Base-by-base conservation (phyloP, 2,888 invertebrate species). In the Sesamia inferens region DNA sequence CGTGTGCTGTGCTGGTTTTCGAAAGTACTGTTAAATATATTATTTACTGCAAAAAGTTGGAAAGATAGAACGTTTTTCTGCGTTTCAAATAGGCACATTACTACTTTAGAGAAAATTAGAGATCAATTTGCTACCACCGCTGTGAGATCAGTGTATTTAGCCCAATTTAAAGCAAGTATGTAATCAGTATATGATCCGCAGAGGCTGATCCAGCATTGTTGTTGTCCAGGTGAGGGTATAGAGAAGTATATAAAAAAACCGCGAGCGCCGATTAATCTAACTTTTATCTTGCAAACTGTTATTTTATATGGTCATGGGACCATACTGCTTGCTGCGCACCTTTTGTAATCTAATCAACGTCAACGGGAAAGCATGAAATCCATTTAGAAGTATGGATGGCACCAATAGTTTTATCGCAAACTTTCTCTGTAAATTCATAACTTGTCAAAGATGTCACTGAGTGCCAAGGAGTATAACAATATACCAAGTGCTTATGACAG, bases 1-100 rank as follows among this genome's bases (percentile, higher is more conserved):
- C 59, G 73, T 75, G 62, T 54, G 69, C 68, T 31, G 19, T 68
- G 61, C 47, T 69, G 59, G 2, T 58, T 61, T 67, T 74, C 6
- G 69, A 85, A 73, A 78, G 75, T 70, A 63, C 61, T 44, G 44
- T 67, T 71, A 67, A 67, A 75, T 47, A 59, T 61, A 67, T 47
- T 62, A 54, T 61, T 48, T 68, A 51, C 13, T 58, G 44, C 5
- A 68, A 69, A 65, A 63, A 77, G 13, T 6, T 57, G 5, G 0
- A 67, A 44, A 57, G 48, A 48, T 5, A 13, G 59, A 47, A 24
- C 13, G n/a, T 54, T 64, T 64, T 63, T 75, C 7, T 8, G n/a
- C 13, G 2, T 2, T 51, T 39, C 13, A 7, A 39, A 39, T 47
- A 3, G 48, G 24, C 0, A 70, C 16, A 42, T n/a, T 5, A n/a